Evolutionary conservation across 2,797 vertebrate species (phyloP).

Genomic region (Silurus aristotelis): DNA sequence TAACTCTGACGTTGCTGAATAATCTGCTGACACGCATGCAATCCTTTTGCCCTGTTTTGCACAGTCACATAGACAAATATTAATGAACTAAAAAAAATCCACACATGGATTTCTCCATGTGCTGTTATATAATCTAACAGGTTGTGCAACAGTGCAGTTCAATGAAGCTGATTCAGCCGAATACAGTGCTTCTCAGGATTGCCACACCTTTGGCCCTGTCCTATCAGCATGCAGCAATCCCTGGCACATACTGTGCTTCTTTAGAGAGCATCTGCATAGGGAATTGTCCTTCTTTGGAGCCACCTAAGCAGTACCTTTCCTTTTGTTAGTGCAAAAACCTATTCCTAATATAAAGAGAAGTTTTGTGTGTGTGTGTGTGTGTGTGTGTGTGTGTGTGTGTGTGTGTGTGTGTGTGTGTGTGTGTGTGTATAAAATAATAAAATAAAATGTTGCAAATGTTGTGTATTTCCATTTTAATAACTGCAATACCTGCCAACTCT

Average conservation of each 20-base stretch:
- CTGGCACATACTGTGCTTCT: background rate
- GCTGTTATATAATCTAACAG: background rate
- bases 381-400: no score
- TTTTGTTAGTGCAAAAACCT: no score
- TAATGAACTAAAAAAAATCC: conserved; percentile 13
- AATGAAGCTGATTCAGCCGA: conserved; percentile 10
- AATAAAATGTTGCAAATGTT: no score
- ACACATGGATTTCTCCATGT: background rate
- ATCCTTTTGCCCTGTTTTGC: background rate
- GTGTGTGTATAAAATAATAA: no score
- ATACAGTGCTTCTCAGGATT: conserved; percentile 3
- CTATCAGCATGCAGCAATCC: background rate
- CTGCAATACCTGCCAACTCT: no score
- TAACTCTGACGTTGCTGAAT: background rate
- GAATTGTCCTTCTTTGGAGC: background rate
- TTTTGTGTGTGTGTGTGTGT: no score
- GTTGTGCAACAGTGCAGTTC: background rate
- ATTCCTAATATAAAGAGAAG: no score
- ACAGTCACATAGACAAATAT: background rate
- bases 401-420: no score
- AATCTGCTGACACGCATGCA: background rate
- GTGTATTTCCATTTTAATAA: no score
- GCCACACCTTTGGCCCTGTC: conserved; percentile 33
- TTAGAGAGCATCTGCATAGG: background rate
- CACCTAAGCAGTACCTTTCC: background rate